Evolutionary conservation across 2,888 invertebrate genomes (phyloP).

Genomic region (Theodoxus fluviatilis): DNA sequence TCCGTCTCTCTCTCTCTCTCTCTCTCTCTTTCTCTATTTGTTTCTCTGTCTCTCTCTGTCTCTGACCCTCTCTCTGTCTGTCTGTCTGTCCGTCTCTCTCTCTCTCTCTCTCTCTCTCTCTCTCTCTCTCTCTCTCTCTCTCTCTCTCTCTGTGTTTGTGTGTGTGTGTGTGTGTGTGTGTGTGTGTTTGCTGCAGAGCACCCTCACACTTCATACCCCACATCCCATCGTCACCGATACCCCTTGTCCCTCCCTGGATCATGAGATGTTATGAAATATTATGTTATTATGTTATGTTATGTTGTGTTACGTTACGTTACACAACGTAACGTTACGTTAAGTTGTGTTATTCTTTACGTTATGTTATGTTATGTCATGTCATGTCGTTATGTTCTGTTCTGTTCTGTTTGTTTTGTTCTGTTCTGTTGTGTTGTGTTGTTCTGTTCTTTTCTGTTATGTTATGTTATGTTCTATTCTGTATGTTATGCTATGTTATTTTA

Average conservation of each 20-base stretch:
- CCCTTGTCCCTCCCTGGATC: background rate
- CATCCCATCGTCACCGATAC: too few species aligned
- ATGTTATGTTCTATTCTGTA: background rate
- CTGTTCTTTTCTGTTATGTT: background rate
- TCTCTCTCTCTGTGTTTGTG: too few species aligned
- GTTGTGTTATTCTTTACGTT: background rate
- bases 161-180: too few species aligned
- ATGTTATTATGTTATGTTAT: background rate
- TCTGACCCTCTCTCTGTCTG: background rate
- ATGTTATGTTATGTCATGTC: background rate
- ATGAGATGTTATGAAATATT: background rate
- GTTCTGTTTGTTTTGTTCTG: background rate
- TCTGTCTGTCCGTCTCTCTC: background rate
- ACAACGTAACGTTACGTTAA: too few species aligned
- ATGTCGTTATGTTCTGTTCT: background rate
- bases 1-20: background rate
- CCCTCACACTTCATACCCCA: too few species aligned
- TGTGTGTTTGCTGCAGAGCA: too few species aligned
- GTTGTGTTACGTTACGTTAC: background rate
- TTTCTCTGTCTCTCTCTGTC: background rate
- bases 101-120: conserved; percentile 16
- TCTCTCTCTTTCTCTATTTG: background rate
- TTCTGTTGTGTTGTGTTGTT: background rate
- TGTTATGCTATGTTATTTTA: background rate
- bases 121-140: conserved; percentile 9